Percentiles rank a stretch among this genome's conserved stretches.
These are phyloP conservation scores for Sweltsa coloradensis DNA, from an alignment of 1,140 invertebrate species.

Conservation along the genomic window DNA sequence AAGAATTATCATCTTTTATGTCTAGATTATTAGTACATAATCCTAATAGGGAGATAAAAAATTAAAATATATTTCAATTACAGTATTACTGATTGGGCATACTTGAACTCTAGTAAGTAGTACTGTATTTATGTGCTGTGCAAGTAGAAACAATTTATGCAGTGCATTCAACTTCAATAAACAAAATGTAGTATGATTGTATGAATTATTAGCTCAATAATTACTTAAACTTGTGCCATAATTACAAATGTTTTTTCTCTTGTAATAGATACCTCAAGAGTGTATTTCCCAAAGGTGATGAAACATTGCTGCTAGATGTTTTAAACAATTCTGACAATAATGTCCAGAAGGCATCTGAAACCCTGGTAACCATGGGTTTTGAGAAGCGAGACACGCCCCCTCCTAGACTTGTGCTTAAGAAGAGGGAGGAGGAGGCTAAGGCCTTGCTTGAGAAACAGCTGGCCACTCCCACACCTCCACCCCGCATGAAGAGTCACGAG, in stretches of 20 bases:
- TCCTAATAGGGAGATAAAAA: too few species aligned
- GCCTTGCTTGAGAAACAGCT: constrained; percentile 31
- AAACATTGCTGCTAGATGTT: constrained; percentile 73
- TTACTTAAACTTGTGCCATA: neutral
- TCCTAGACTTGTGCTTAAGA: constrained; percentile 33
- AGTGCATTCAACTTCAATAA: too few species aligned
- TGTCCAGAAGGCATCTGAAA: constrained; percentile 72
- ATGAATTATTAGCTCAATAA: too few species aligned
- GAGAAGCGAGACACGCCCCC: constrained; percentile 50
- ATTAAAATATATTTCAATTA: too few species aligned
- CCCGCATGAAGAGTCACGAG: constrained; percentile 51
- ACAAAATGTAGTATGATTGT: too few species aligned
- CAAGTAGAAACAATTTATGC: too few species aligned
- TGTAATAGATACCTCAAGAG: constrained; percentile 83
- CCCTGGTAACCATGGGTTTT: constrained; percentile 63
- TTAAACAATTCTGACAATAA: constrained; percentile 76
- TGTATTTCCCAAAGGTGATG: constrained; percentile 81
- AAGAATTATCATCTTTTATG: too few species aligned
- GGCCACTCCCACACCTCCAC: constrained; percentile 34
- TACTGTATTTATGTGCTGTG: too few species aligned
- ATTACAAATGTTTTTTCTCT: constrained; percentile 19
- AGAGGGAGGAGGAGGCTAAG: constrained; percentile 25
- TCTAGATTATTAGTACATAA: too few species aligned
- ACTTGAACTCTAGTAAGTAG: neutral
- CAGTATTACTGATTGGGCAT: neutral